phyloP scores from a whole-genome alignment of 1,140 invertebrate genomes.

The Oryzaephilus surinamensis region DNA sequence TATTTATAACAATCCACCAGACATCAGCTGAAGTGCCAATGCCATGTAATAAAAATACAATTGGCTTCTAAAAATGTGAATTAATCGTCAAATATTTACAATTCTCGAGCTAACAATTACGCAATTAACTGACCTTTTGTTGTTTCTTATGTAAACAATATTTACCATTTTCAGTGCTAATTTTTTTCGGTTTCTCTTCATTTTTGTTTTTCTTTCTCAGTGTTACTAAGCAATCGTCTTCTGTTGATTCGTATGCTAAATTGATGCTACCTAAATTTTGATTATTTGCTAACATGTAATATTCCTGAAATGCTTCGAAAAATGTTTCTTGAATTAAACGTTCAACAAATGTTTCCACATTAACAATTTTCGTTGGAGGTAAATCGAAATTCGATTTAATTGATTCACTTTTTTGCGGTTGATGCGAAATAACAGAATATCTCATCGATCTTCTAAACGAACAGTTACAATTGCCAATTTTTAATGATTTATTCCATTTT shows the following conservation, averaged over 20 bases:
- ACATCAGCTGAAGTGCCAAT: conserved; percentile 60
- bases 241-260: conserved; percentile 20
- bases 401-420: neutral
- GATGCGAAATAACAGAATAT: conserved; percentile 6
- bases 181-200: conserved; percentile 1
- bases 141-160: conserved; percentile 16
- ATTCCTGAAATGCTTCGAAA: conserved; percentile 31
- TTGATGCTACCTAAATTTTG: conserved; percentile 19
- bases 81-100: too few species aligned
- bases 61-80: conserved; percentile 42
- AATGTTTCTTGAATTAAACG: conserved; percentile 29
- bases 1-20: conserved; percentile 52
- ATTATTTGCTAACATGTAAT: conserved; percentile 15
- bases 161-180: conserved; percentile 3
- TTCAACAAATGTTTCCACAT: conserved; percentile 30
- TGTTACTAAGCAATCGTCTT: conserved; percentile 19
- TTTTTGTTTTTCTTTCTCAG: conserved; percentile 9
- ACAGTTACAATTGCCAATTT: conserved; percentile 29
- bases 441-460: conserved; percentile 33
- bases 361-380: conserved; percentile 19
- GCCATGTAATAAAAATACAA: conserved; percentile 61
- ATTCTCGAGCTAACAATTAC: too few species aligned
- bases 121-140: conserved; percentile 1
- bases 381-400: conserved; percentile 11
- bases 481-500: conserved; percentile 30